Percentiles rank a stretch among this genome's conserved stretches.
Conservation (phyloP, 2,888 invertebrate species). For the Drosophila pegasa region DNA sequence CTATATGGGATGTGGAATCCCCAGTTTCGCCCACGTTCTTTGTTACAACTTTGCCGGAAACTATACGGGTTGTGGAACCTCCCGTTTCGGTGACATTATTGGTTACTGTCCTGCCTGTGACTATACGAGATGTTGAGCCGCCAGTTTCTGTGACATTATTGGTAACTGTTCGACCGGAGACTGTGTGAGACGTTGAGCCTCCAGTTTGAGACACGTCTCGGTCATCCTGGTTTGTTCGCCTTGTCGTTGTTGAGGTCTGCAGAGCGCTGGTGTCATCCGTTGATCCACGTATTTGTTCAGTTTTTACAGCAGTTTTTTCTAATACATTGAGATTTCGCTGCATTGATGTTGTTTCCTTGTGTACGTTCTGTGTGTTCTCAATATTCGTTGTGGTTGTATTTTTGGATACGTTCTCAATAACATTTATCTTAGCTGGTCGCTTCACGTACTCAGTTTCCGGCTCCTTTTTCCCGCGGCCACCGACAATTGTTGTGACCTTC, state of each 20-base stretch:
- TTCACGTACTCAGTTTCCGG: conserved; percentile 83
- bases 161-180: conserved; percentile 24
- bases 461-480: conserved; percentile 79
- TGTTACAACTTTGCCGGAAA: conserved; percentile 25
- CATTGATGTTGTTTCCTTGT: conserved; percentile 72
- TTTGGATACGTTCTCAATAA: conserved; percentile 82
- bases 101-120: conserved; percentile 22
- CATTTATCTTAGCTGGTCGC: conserved; percentile 81
- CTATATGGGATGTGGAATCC: conserved; percentile 28
- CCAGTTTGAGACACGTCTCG: conserved; percentile 8
- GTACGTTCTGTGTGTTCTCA: conserved; percentile 77
- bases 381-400: conserved; percentile 81
- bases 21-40: conserved; percentile 33
- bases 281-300: conserved; percentile 44
- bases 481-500: conserved; percentile 85
- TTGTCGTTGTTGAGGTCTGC: conserved; percentile 34
- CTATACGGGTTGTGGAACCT: conserved; percentile 28
- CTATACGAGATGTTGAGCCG: not conserved
- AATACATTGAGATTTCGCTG: conserved; percentile 67
- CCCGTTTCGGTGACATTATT: conserved; percentile 29
- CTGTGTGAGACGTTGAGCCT: conserved; percentile 22
- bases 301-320: conserved; percentile 43
- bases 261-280: conserved; percentile 43
- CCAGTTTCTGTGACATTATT: conserved; percentile 24
- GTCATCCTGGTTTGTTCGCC: conserved; percentile 31